Conservation (phyloP, 2,888 invertebrate species). For the Morinoia aosen region DNA sequence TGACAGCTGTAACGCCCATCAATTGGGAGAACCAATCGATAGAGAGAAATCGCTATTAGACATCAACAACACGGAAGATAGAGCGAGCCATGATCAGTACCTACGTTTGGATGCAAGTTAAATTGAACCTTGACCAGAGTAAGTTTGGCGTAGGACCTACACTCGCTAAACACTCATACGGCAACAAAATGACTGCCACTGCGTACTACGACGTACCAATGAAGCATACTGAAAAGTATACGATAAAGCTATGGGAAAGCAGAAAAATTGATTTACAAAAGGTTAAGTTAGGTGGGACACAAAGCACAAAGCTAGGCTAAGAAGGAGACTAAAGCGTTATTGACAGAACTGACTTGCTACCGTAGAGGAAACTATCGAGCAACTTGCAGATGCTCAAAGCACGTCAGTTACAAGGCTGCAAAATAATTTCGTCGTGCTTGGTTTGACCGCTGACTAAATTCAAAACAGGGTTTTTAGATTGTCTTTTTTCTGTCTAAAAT, state of each 20-base stretch:
- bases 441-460: not conserved
- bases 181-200: not conserved
- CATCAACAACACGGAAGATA: not conserved
- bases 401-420: not conserved
- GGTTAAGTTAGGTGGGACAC: not conserved
- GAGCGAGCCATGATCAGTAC: not conserved
- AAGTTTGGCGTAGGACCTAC: not conserved
- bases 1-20: slow-evolving; percentile 6
- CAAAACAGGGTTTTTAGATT: not conserved
- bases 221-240: not conserved
- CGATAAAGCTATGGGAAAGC: not conserved
- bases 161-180: not conserved
- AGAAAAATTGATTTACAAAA: not conserved
- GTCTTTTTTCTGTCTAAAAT: too few relatives aligned
- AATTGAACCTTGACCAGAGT: not conserved
- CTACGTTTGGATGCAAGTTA: not conserved
- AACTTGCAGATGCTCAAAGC: not conserved
- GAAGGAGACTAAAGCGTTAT: not conserved
- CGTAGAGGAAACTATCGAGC: not conserved
- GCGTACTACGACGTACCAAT: not conserved
- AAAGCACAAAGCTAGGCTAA: slow-evolving; percentile 4
- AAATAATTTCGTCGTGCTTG: not conserved
- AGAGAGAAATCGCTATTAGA: not conserved
- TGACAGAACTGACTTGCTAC: not conserved
- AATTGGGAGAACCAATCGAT: slow-evolving; percentile 23